Percentiles rank a stretch among this genome's conserved stretches.
phyloP scores from a whole-genome alignment of 1,140 invertebrate species.

The Muscidifurax raptorellus region DNA sequence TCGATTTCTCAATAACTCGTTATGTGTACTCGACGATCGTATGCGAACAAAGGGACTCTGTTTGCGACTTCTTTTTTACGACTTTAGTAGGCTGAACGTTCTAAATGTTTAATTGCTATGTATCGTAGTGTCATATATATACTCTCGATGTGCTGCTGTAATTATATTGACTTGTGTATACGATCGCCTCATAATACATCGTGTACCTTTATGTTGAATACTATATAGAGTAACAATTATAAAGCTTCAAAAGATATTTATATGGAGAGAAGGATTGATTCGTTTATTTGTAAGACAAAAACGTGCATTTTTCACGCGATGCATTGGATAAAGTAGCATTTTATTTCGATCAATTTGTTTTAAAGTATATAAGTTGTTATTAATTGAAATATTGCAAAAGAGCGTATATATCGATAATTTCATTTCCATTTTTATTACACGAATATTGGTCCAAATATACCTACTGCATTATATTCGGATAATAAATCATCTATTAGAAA shows the following conservation, averaged over 20 bases:
- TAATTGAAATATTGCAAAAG: too few species aligned
- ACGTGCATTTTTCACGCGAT: background rate
- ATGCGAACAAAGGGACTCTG: background rate
- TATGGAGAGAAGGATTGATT: conserved; percentile 28
- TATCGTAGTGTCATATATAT: background rate
- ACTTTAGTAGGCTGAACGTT: background rate
- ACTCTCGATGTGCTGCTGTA: conserved; percentile 1
- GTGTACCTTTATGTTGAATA: too few species aligned
- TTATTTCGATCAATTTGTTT: too few species aligned
- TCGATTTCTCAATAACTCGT: background rate
- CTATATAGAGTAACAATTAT: background rate
- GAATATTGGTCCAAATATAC: too few species aligned
- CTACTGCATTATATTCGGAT: too few species aligned
- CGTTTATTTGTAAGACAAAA: background rate
- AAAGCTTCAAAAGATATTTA: background rate
- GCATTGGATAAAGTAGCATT: conserved; percentile 18
- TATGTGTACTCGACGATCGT: background rate
- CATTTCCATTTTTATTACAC: too few species aligned
- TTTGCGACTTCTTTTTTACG: background rate
- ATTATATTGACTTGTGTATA: background rate
- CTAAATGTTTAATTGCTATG: background rate
- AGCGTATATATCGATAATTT: too few species aligned
- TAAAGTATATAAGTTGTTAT: too few species aligned
- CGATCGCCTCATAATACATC: conserved; percentile 5
- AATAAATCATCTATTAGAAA: too few species aligned